Evolutionary conservation across 2,888 invertebrate genomes (phyloP).

Genomic region (Taenaris catops): DNA sequence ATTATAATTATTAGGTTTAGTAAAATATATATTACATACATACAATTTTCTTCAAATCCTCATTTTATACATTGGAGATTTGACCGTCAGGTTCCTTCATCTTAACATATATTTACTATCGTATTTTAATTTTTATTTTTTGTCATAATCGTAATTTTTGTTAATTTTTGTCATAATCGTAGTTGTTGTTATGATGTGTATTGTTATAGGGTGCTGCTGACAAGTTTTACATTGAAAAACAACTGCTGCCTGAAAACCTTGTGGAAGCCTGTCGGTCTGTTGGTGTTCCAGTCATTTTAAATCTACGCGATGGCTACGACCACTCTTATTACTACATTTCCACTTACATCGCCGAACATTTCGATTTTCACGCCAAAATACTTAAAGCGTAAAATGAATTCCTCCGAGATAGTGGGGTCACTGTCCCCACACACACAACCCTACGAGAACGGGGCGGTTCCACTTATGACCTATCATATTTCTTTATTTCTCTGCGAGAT

Average conservation of each 20-base stretch:
- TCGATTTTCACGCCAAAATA: conserved; percentile 92
- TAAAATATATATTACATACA: too few relatives aligned
- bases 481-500: too few relatives aligned
- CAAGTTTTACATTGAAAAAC: conserved; percentile 86
- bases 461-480: too few relatives aligned
- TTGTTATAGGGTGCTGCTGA: conserved; percentile 87
- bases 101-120: too few relatives aligned
- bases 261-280: conserved; percentile 85
- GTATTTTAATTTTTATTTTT: too few relatives aligned
- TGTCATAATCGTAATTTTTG: too few relatives aligned
- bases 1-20: too few relatives aligned
- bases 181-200: neutral
- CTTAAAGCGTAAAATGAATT: conserved; percentile 69
- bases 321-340: conserved; percentile 97
- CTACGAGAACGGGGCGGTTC: too few relatives aligned
- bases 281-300: conserved; percentile 84
- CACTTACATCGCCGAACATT: conserved; percentile 95
- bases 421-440: too few relatives aligned
- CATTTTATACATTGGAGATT: too few relatives aligned
- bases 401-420: neutral
- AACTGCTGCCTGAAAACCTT: conserved; percentile 92
- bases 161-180: neutral
- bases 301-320: conserved; percentile 92
- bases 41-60: too few relatives aligned
- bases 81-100: too few relatives aligned